Evolutionary conservation across 2,888 invertebrate species (phyloP).

Genomic region (Pollenia labialis): DNA sequence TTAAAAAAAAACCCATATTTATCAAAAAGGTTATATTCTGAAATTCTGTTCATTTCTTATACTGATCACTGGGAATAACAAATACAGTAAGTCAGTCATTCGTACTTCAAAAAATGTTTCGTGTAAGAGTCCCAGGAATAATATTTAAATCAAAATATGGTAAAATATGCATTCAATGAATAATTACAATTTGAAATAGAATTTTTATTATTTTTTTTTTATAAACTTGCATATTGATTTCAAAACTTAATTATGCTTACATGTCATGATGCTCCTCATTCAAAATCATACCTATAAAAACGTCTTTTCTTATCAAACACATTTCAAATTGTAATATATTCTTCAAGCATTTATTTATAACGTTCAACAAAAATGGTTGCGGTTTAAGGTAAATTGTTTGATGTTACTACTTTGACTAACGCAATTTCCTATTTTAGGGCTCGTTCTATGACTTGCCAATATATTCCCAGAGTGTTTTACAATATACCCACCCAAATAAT

Average conservation of each 20-base stretch:
- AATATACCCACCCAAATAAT: conserved; percentile 48
- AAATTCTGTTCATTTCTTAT: conserved; percentile 59
- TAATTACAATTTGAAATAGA: conserved; percentile 59
- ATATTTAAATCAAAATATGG: conserved; percentile 38
- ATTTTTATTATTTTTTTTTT: not conserved
- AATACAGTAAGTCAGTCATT: conserved; percentile 49
- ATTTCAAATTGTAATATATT: conserved; percentile 64
- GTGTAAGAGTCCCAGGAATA: conserved; percentile 16
- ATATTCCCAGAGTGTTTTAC: conserved; percentile 62
- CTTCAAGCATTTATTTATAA: conserved; percentile 20
- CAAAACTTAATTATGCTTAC: no score
- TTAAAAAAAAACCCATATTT: conserved; percentile 62
- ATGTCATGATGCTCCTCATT: no score
- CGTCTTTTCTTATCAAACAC: not conserved
- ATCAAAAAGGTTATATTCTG: conserved; percentile 50
- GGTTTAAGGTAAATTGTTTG: conserved; percentile 70
- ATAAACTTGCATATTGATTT: not conserved
- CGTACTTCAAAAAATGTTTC: conserved; percentile 44
- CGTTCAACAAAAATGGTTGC: conserved; percentile 26
- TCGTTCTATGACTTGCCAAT: conserved; percentile 70
- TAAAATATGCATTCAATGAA: conserved; percentile 31
- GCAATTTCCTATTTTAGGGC: conserved; percentile 76
- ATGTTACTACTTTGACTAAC: conserved; percentile 69
- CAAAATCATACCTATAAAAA: no score
- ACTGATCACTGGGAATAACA: conserved; percentile 58